Evolutionary conservation across 1,140 invertebrate species (phyloP).

Genomic region (Dreissena polymorpha): DNA sequence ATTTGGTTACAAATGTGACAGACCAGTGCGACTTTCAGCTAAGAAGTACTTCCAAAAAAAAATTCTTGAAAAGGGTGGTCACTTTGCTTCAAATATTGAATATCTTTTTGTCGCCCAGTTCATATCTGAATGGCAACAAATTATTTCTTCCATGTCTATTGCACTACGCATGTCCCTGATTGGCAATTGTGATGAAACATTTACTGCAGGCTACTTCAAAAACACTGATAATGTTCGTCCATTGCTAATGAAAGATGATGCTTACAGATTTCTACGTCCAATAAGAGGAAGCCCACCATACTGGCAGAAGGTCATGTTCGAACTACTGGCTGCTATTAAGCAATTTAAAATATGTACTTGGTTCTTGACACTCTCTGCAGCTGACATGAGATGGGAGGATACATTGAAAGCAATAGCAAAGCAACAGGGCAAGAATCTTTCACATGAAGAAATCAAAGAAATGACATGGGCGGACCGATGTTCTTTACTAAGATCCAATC

Average conservation of each 20-base stretch:
- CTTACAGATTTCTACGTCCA: slow-evolving; percentile 53
- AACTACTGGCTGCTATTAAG: slow-evolving; percentile 53
- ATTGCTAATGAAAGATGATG: slow-evolving; percentile 50
- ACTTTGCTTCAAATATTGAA: slow-evolving; percentile 46
- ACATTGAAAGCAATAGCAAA: slow-evolving; percentile 49
- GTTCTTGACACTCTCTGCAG: slow-evolving; percentile 58
- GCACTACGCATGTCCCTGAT: slow-evolving; percentile 41
- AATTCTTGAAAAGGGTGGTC: slow-evolving; percentile 35
- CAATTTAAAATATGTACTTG: slow-evolving; percentile 52
- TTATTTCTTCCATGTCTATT: slow-evolving; percentile 39
- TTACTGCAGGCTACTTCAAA: slow-evolving; percentile 48
- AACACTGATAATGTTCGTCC: slow-evolving; percentile 32
- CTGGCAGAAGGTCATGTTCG: slow-evolving; percentile 55
- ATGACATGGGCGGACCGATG: no score
- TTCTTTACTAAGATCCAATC: no score
- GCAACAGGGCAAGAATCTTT: slow-evolving; percentile 37
- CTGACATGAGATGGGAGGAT: slow-evolving; percentile 59
- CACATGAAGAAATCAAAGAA: no score
- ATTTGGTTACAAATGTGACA: slow-evolving; percentile 49
- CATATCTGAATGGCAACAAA: slow-evolving; percentile 42
- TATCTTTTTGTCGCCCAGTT: slow-evolving; percentile 56
- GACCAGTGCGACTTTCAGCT: slow-evolving; percentile 42
- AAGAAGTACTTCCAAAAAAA: slow-evolving; percentile 55
- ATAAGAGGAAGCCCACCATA: slow-evolving; percentile 55
- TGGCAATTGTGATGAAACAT: slow-evolving; percentile 25